phyloP scores from a whole-genome alignment of 2,113 vertebrate species.

The Pipra filicauda region DNA sequence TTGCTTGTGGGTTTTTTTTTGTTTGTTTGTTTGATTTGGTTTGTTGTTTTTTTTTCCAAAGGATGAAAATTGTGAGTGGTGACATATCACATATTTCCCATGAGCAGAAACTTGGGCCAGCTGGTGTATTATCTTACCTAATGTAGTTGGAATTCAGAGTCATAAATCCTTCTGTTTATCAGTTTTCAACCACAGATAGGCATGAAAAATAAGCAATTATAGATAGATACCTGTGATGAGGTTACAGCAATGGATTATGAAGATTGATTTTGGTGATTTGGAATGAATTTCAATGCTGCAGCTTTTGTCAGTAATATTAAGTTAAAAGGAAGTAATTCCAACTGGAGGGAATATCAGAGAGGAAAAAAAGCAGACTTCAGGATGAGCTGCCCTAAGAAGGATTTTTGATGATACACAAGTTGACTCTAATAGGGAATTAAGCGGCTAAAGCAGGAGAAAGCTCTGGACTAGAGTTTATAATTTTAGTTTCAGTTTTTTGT shows the following conservation, averaged over 20 bases:
- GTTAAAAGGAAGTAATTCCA: background rate
- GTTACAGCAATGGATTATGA: background rate
- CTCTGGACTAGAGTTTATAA: background rate
- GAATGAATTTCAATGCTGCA: background rate
- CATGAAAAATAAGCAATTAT: background rate
- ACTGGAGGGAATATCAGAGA: background rate
- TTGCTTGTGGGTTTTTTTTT: background rate
- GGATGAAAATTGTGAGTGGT: background rate
- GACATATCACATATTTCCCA: background rate
- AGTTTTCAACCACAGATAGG: background rate
- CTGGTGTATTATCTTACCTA: background rate
- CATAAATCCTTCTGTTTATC: background rate
- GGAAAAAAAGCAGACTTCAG: background rate
- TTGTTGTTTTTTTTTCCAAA: background rate
- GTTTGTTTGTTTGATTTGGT: background rate
- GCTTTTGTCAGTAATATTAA: background rate
- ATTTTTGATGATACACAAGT: constrained; percentile 22
- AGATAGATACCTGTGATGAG: background rate
- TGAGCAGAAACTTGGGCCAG: background rate
- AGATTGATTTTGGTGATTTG: background rate
- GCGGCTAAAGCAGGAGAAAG: constrained; percentile 9
- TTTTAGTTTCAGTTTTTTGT: constrained; percentile 12
- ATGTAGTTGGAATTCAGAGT: background rate
- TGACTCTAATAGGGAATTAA: constrained; percentile 37
- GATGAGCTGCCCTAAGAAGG: constrained; percentile 37